These are phyloP conservation scores for Acrossocheilus fasciatus DNA, from an alignment of 2,797 vertebrate genomes.

Conservation along the genomic window DNA sequence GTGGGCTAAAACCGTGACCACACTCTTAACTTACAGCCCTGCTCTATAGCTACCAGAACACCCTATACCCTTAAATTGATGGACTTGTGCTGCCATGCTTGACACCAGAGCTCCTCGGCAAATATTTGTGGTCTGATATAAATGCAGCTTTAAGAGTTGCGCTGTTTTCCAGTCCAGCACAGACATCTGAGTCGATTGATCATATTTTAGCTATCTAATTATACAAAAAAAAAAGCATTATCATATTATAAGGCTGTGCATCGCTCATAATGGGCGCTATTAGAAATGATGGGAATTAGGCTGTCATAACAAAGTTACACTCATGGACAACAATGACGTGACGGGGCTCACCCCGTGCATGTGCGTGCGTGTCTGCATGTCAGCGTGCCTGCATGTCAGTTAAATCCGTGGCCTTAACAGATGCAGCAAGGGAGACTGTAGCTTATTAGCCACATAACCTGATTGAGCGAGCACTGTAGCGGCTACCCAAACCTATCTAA, in stretches of 20 bases:
- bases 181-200: slow-evolving; percentile 17
- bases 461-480: slow-evolving; percentile 70
- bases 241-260: slow-evolving; percentile 16
- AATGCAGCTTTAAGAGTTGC: background rate
- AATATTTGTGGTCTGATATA: slow-evolving; percentile 38
- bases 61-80: slow-evolving; percentile 47
- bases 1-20: slow-evolving; percentile 44
- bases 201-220: slow-evolving; percentile 36
- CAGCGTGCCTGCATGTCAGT: slow-evolving; percentile 45
- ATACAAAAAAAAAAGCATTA: slow-evolving; percentile 27
- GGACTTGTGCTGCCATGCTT: slow-evolving; percentile 51
- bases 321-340: slow-evolving; percentile 38
- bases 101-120: slow-evolving; percentile 27
- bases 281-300: slow-evolving; percentile 42
- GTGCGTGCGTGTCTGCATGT: slow-evolving; percentile 25
- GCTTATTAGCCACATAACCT: slow-evolving; percentile 68
- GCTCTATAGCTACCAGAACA: slow-evolving; percentile 37
- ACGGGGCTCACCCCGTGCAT: slow-evolving; percentile 34
- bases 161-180: background rate
- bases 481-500: slow-evolving; percentile 66
- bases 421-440: slow-evolving; percentile 54
- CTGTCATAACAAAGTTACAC: slow-evolving; percentile 50
- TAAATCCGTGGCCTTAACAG: slow-evolving; percentile 53
- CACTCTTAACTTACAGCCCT: slow-evolving; percentile 35
- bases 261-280: slow-evolving; percentile 35